Conservation (phyloP, 23 tunicate genomes). For the Botrylloides violaceus region DNA sequence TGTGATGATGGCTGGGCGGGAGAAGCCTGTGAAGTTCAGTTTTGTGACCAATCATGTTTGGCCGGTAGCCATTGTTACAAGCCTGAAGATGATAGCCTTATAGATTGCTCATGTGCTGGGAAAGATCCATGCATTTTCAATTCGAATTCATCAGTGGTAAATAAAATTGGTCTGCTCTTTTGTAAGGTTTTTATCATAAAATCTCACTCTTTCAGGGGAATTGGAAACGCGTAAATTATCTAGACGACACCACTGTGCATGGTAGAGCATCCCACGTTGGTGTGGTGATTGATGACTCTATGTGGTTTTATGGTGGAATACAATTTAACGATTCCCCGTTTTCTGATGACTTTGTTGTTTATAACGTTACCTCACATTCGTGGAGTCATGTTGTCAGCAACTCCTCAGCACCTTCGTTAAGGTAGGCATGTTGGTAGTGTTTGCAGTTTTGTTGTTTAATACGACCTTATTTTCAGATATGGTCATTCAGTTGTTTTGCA, state of each 20-base stretch:
- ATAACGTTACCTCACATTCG: conserved; percentile 11
- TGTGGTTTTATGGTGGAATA: conserved; percentile 62
- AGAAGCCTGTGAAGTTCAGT: conserved; percentile 3
- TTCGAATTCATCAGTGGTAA: too few species aligned
- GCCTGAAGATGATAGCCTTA: not conserved
- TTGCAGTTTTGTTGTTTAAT: not conserved
- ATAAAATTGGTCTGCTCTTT: not conserved
- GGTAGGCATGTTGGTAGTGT: not conserved
- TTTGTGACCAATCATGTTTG: not conserved
- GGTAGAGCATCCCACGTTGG: conserved; percentile 43
- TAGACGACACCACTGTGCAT: not conserved
- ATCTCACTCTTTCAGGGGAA: conserved; percentile 13
- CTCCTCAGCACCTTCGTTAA: not conserved
- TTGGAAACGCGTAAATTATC: conserved; percentile 5
- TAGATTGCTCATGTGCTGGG: not conserved
- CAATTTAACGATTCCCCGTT: conserved; percentile 10
- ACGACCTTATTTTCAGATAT: conserved; percentile 28
- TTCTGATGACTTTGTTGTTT: not conserved
- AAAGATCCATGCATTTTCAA: not conserved
- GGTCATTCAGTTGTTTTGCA: conserved; percentile 55
- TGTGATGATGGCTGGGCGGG: conserved; percentile 9
- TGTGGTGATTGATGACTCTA: conserved; percentile 8
- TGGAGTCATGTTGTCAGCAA: not conserved
- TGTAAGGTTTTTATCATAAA: not conserved
- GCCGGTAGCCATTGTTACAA: not conserved